These are phyloP conservation scores for Geodia barretti DNA, from an alignment of 37 sponge, comb jelly and placozoan genomes.

Conservation along the genomic window DNA sequence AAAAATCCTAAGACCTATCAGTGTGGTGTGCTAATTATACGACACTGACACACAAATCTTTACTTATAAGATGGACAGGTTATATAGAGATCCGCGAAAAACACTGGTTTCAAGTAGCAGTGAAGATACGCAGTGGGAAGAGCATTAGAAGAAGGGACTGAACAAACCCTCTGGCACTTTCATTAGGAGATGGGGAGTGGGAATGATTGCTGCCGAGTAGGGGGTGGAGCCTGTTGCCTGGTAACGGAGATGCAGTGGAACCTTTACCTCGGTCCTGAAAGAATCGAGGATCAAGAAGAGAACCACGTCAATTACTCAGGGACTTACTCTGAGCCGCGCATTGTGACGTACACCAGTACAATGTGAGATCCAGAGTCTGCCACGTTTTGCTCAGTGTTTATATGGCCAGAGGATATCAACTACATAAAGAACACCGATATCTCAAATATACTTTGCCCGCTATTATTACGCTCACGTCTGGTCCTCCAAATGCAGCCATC, in stretches of 20 bases:
- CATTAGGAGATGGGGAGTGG: neutral
- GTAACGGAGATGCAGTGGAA: conserved; percentile 2
- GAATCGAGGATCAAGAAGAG: neutral
- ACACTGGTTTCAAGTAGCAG: too few species aligned
- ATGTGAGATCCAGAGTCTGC: neutral
- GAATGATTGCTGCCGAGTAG: neutral
- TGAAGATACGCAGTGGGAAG: too few species aligned
- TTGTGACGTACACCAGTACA: conserved; percentile 3
- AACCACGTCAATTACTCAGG: neutral
- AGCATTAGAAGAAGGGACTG: too few species aligned
- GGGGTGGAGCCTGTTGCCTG: neutral
- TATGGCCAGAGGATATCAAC: neutral
- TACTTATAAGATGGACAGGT: too few species aligned
- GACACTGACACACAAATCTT: too few species aligned
- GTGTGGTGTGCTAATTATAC: too few species aligned
- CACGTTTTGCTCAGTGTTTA: neutral
- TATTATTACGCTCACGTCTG: neutral
- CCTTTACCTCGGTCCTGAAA: neutral
- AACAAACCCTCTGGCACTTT: neutral
- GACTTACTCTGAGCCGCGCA: neutral
- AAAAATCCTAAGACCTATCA: too few species aligned
- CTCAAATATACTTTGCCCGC: neutral
- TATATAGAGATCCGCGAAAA: too few species aligned
- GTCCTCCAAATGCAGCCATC: neutral
- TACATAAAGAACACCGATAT: neutral